These are phyloP conservation scores for Lethenteron camtschaticum DNA, from an alignment of 2,113 vertebrate genomes.

Conservation along the genomic window DNA sequence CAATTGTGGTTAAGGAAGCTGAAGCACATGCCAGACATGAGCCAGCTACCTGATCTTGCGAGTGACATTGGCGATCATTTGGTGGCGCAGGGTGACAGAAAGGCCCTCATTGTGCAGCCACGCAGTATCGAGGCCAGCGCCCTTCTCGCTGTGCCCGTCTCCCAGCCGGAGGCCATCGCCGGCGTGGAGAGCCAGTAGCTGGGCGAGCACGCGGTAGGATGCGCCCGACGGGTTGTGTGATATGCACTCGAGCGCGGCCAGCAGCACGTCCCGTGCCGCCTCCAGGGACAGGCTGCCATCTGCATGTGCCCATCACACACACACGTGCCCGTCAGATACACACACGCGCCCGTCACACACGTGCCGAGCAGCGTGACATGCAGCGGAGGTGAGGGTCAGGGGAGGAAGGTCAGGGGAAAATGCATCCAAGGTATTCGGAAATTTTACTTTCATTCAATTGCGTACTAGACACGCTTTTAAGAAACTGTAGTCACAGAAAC, in stretches of 20 bases:
- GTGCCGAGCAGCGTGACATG: too few species aligned
- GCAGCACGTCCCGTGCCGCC: slow-evolving; percentile 23
- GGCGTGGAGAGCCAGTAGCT: slow-evolving; percentile 34
- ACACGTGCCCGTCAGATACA: too few species aligned
- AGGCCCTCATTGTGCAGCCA: slow-evolving; percentile 45
- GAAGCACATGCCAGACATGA: too few species aligned
- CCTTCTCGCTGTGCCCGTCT: slow-evolving; percentile 10
- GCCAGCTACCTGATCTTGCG: slow-evolving; percentile 13
- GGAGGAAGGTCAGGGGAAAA: too few species aligned
- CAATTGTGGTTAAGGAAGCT: too few species aligned
- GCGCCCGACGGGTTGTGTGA: slow-evolving; percentile 40
- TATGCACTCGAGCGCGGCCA: slow-evolving; percentile 27
- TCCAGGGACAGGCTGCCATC: slow-evolving; percentile 18
- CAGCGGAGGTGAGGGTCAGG: too few species aligned
- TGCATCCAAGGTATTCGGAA: too few species aligned
- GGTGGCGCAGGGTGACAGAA: slow-evolving; percentile 44
- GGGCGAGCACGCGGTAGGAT: slow-evolving; percentile 37
- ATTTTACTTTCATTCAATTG: too few species aligned
- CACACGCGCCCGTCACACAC: too few species aligned
- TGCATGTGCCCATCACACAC: too few species aligned
- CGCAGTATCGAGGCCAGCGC: slow-evolving; percentile 24
- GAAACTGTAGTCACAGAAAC: too few species aligned
- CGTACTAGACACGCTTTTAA: too few species aligned
- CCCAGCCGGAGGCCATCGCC: slow-evolving; percentile 16
- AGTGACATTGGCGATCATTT: slow-evolving; percentile 36